A percentile compares a stretch with the other conserved stretches of the same genome.
phyloP scores from a whole-genome alignment of 2,797 vertebrate species.

The Ficedula albicollis region DNA sequence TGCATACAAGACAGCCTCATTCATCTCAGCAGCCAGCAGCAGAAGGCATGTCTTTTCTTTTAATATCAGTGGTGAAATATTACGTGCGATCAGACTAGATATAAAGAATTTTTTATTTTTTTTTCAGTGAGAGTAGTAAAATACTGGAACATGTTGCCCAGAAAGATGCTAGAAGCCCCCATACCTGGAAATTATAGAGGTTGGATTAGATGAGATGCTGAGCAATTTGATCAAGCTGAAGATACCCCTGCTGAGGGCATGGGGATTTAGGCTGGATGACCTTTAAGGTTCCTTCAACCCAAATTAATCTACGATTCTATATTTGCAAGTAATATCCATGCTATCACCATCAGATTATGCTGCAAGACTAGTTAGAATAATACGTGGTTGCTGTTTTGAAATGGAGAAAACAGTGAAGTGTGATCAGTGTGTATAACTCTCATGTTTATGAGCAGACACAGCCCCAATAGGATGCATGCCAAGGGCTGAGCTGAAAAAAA shows the following conservation, averaged over 20 bases:
- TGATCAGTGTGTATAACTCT: not conserved
- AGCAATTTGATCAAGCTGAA: not conserved
- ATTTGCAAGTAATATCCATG: not conserved
- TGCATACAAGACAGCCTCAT: not conserved
- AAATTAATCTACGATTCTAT: not conserved
- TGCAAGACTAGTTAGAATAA: not conserved
- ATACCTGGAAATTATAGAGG: not conserved
- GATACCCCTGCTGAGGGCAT: not conserved
- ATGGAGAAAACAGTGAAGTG: not conserved
- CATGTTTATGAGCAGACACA: not conserved
- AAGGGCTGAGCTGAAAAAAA: not conserved
- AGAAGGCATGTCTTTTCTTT: not conserved
- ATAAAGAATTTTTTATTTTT: not conserved
- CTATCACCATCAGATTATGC: not conserved
- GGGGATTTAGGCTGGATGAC: not conserved
- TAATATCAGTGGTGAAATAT: not conserved
- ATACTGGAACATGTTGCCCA: not conserved
- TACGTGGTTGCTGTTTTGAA: not conserved
- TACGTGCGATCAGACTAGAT: rapidly evolving
- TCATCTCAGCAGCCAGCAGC: not conserved
- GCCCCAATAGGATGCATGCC: not conserved
- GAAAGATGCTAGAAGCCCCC: not conserved
- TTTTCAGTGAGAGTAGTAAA: rapidly evolving
- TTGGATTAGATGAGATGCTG: rapidly evolving
- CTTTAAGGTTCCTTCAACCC: not conserved